Conservation (phyloP, 64 coral and sea anemone species). For the Acropora tenuis region DNA sequence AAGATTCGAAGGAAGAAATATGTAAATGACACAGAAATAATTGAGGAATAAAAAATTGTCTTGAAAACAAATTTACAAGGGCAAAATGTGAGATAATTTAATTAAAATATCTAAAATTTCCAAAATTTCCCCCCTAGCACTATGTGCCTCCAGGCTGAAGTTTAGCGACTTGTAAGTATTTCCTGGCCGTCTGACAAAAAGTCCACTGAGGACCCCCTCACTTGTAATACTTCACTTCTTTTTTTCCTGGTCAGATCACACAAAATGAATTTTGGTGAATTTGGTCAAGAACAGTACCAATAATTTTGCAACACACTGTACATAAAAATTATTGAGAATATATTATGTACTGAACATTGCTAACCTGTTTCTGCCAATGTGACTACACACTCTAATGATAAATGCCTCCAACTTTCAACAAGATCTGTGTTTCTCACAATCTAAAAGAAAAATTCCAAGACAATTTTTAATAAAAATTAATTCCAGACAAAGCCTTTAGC, state of each 20-base stretch:
- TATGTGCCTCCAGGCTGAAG: background rate
- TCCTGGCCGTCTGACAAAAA: too few relatives aligned
- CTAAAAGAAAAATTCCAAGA: conserved; percentile 32
- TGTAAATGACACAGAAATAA: background rate
- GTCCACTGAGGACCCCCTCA: too few relatives aligned
- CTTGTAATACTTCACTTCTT: too few relatives aligned
- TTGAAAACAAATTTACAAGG: conserved; percentile 29
- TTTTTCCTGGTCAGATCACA: too few relatives aligned
- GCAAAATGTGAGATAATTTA: background rate
- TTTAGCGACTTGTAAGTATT: background rate
- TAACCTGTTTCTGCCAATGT: conserved; percentile 73
- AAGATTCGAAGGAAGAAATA: too few relatives aligned
- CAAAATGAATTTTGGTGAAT: too few relatives aligned
- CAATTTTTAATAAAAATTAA: background rate
- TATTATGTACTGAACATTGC: background rate
- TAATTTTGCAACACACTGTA: too few relatives aligned
- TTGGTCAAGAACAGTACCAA: too few relatives aligned
- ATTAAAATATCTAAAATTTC: too few relatives aligned
- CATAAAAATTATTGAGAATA: too few relatives aligned
- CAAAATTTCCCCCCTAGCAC: too few relatives aligned
- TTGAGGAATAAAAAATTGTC: background rate
- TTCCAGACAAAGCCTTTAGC: background rate
- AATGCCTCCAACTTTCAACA: conserved; percentile 64
- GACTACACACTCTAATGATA: conserved; percentile 78
- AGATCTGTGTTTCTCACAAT: conserved; percentile 56